A percentile compares a stretch with the other conserved stretches of the same genome.
Conservation (phyloP, 2,888 invertebrate species). For the Drosophila paranaensis region DNA sequence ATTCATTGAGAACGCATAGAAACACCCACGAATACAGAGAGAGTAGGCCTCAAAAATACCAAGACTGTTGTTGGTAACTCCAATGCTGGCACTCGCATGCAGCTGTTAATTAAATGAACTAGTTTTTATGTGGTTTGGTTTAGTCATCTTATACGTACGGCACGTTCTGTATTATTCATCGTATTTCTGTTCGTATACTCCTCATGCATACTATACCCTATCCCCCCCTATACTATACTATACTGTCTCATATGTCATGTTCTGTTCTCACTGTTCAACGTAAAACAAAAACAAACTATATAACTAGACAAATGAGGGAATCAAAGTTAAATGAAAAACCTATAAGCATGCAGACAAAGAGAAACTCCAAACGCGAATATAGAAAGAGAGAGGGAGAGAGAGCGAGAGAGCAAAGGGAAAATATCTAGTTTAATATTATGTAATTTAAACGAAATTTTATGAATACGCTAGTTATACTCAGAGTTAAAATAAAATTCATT, state of each 20-base stretch:
- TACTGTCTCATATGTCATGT: constrained; percentile 16
- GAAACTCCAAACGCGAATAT: constrained; percentile 33
- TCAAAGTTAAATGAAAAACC: constrained; percentile 41
- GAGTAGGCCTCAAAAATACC: constrained; percentile 25
- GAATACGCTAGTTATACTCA: constrained; percentile 74
- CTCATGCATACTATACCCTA: constrained; percentile 4
- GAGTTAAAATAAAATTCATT: constrained; percentile 58
- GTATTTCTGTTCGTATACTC: constrained; percentile 55
- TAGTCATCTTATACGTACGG: constrained; percentile 49
- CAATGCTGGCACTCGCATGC: constrained; percentile 28
- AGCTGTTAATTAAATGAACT: constrained; percentile 61
- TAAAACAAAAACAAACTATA: constrained; percentile 8
- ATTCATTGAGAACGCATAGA: constrained; percentile 15
- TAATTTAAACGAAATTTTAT: constrained; percentile 78
- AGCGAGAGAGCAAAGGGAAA: constrained; percentile 50
- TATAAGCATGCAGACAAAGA: constrained; percentile 25
- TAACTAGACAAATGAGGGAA: constrained; percentile 68
- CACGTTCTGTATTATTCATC: constrained; percentile 62
- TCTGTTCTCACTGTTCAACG: constrained; percentile 19
- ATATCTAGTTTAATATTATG: constrained; percentile 78
- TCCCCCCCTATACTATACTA: background rate
- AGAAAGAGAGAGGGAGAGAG: constrained; percentile 7
- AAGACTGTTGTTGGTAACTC: constrained; percentile 48
- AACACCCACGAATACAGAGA: constrained; percentile 28
- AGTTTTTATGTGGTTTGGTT: constrained; percentile 58